Evolutionary conservation across 2,888 invertebrate genomes (phyloP).

Genomic region (Idaea aversata): DNA sequence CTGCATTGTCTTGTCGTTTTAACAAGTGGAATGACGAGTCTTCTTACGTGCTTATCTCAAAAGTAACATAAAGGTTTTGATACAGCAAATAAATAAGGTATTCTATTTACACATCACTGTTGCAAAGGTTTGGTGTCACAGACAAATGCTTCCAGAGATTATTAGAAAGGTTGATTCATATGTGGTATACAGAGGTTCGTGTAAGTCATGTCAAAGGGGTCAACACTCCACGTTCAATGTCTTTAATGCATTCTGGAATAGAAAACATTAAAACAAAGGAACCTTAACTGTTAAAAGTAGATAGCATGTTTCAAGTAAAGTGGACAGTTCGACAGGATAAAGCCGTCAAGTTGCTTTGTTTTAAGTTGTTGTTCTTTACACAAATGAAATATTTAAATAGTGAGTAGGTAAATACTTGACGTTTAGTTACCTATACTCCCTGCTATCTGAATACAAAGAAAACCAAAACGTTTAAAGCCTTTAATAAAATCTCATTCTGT

Average conservation of each 20-base stretch:
- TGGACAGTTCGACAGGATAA: slow-evolving; percentile 33
- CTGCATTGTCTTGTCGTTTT: slow-evolving; percentile 39
- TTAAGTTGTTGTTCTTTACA: slow-evolving; percentile 1
- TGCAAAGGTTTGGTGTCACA: slow-evolving; percentile 30
- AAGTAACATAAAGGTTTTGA: neutral
- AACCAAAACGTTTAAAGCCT: neutral
- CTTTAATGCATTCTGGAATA: slow-evolving; percentile 55
- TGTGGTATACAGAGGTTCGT: slow-evolving; percentile 40
- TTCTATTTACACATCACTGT: slow-evolving; percentile 7
- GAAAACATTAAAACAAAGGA: slow-evolving; percentile 62
- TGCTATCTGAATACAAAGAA: neutral
- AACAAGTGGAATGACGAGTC: slow-evolving; percentile 22
- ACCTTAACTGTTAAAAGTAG: slow-evolving; percentile 54
- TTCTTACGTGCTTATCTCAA: slow-evolving; percentile 10
- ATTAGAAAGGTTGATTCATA: slow-evolving; percentile 60
- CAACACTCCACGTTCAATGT: slow-evolving; percentile 67
- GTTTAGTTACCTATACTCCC: neutral
- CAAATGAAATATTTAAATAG: neutral
- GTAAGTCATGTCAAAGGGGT: slow-evolving; percentile 55
- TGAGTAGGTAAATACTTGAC: neutral
- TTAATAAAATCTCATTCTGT: neutral
- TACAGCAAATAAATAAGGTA: neutral
- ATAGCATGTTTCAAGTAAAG: slow-evolving; percentile 60
- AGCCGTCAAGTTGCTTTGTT: slow-evolving; percentile 7
- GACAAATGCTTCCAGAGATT: slow-evolving; percentile 32